Conservation (phyloP, 2,888 invertebrate species). For the Orchestes rusci region DNA sequence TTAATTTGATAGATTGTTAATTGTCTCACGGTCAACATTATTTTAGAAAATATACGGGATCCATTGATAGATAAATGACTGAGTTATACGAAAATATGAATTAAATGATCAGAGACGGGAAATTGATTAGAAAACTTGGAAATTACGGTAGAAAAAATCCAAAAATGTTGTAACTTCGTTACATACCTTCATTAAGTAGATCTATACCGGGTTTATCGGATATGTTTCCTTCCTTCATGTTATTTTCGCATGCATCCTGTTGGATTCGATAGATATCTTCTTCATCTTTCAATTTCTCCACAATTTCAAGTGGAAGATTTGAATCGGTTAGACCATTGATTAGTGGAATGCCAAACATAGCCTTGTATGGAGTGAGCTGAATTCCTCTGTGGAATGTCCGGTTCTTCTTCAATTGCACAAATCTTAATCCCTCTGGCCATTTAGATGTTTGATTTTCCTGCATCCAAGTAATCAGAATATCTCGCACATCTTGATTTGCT, state of each 20-base stretch:
- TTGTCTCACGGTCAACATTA: too few relatives aligned
- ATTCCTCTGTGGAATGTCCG: constrained; percentile 11
- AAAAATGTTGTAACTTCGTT: too few relatives aligned
- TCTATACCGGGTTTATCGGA: too few relatives aligned
- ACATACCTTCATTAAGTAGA: too few relatives aligned
- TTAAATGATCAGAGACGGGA: too few relatives aligned
- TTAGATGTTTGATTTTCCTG: constrained; percentile 12
- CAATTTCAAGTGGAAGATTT: constrained; percentile 7
- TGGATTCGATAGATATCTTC: constrained; percentile 7
- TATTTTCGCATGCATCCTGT: constrained; percentile 2
- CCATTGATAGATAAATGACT: too few relatives aligned
- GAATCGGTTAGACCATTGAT: constrained; percentile 10
- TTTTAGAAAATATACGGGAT: too few relatives aligned
- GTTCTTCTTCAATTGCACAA: constrained; percentile 12
- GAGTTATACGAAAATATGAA: too few relatives aligned
- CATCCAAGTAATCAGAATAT: constrained; percentile 21
- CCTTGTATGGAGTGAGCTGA: constrained; percentile 12
- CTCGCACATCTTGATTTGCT: constrained; percentile 22
- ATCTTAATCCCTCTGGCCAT: constrained; percentile 12
- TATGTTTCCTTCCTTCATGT: too few relatives aligned
- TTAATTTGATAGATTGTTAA: too few relatives aligned
- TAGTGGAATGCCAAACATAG: constrained; percentile 12
- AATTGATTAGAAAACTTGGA: too few relatives aligned
- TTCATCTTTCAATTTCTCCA: constrained; percentile 9
- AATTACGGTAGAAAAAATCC: too few relatives aligned